Evolutionary conservation across 37 sponge, comb jelly and placozoan species (phyloP), one percentile per base, ranked within the genome.

Genomic region (Amphimedon queenslandica): DNA sequence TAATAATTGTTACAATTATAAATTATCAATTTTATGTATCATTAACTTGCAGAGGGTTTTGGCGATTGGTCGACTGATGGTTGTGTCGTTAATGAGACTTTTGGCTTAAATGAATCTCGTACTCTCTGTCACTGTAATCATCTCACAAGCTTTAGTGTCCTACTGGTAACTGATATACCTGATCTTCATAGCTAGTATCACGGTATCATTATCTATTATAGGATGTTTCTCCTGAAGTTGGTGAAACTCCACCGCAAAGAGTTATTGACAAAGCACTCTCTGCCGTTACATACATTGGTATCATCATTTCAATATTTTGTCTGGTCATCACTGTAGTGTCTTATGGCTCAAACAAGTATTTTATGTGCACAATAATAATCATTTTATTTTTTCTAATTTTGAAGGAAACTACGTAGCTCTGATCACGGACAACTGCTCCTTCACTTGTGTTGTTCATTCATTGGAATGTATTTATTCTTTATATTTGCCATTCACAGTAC

Each of bases 221-320:
- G 53, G 53, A 47, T 47, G 53, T 47, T 18, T 47, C 53, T 18
- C 53, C 53, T 47, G 53, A 47, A 47, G 13, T 47, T 18, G 53
- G 13, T 18, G 8, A 8, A 47, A 18, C 53, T 18, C 53, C 53
- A 8, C 53, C 53, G 13, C 13, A 8, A 18, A 47, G 53, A 47
- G 53, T 13, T 47, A 13, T 47, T 18, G 53, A 47, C 53, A 47
- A 8, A 31, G 77, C 66, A 41, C 66, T 76, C 11, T 23, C 20
- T 24, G 57, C 24, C 36, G 71, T 70, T 0, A 41, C 63, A 28
- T 79, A 79, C 47, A 18, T 70, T 3, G 80, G 80, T 28, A 69
- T 69, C 63, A 71, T 18, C 5, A 25, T 79, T n/a, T 79, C 80
- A 4, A 56, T 79, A 1, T 2, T 79, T 30, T 79, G 71, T 33